Evolutionary conservation across 1,140 invertebrate genomes (phyloP).

Genomic region (Scylla paramamosain): DNA sequence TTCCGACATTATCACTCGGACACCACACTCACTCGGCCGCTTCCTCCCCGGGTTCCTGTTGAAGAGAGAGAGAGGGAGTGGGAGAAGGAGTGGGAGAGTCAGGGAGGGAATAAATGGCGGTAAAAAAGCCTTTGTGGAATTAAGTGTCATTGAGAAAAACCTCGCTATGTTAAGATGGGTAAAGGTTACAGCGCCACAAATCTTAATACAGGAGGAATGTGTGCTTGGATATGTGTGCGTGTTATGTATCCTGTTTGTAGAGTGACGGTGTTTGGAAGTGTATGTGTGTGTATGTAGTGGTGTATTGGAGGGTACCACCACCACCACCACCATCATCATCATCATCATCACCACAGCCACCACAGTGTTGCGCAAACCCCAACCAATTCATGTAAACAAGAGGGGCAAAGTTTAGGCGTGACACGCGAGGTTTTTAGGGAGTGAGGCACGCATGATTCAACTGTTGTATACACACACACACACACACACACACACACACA

Average conservation of each 20-base stretch:
- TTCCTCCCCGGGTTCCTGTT: background rate
- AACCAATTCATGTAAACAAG: constrained; percentile 52
- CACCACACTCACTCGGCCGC: background rate
- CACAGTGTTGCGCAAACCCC: constrained; percentile 49
- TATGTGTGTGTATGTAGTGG: background rate
- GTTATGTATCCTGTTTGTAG: background rate
- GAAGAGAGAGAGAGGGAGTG: background rate
- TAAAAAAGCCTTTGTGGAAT: too few relatives aligned
- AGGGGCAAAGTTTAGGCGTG: constrained; percentile 45
- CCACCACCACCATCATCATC: background rate
- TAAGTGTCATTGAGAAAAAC: too few relatives aligned
- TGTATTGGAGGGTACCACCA: background rate
- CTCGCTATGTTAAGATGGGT: too few relatives aligned
- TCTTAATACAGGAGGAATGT: too few relatives aligned
- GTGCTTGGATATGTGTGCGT: too few relatives aligned
- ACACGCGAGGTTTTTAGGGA: constrained; percentile 59
- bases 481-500: constrained; percentile 25
- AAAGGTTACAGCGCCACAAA: background rate
- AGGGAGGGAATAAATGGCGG: background rate
- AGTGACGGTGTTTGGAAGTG: background rate
- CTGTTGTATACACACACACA: constrained; percentile 45
- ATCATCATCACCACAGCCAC: background rate
- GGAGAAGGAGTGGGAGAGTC: background rate
- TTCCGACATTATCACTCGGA: background rate
- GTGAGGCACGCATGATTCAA: background rate